Evolutionary conservation across 2,888 invertebrate species (phyloP).

Genomic region (Limnephilus rhombicus): DNA sequence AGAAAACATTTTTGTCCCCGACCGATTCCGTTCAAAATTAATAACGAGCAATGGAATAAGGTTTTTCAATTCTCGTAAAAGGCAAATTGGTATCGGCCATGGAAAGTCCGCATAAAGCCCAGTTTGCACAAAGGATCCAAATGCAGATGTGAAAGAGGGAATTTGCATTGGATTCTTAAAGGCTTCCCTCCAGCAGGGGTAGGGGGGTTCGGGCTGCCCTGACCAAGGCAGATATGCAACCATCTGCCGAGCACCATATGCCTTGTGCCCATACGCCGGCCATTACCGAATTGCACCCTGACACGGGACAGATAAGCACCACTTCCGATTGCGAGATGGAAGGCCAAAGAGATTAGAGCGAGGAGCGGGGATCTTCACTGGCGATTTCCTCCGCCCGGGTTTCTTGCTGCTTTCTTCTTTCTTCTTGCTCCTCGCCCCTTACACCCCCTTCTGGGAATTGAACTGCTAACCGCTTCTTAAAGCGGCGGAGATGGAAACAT

Average conservation of each 20-base stretch:
- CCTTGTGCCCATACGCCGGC: constrained; percentile 11
- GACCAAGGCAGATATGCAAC: background rate
- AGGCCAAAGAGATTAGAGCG: background rate
- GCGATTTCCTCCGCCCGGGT: background rate
- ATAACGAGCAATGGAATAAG: background rate
- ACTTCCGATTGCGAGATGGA: background rate
- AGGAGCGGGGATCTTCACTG: background rate
- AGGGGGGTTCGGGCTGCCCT: background rate
- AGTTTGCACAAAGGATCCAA: background rate
- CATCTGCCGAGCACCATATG: background rate
- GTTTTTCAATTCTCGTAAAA: background rate
- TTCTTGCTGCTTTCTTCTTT: no score
- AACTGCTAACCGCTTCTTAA: background rate
- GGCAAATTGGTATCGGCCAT: constrained; percentile 10
- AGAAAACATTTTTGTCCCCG: background rate
- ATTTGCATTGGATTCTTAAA: constrained; percentile 11
- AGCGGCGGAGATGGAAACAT: background rate
- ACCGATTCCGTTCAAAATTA: background rate
- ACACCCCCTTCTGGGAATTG: background rate
- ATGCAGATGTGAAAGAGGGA: constrained; percentile 15
- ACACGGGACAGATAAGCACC: constrained; percentile 38
- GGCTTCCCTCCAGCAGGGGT: background rate
- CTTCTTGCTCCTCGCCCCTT: background rate
- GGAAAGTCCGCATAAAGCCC: background rate
- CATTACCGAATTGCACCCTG: constrained; percentile 45